Percentiles rank a stretch among this genome's conserved stretches.
Evolutionary conservation across 2,888 invertebrate species (phyloP).

Genomic region (Cryptocephalus primarius): DNA sequence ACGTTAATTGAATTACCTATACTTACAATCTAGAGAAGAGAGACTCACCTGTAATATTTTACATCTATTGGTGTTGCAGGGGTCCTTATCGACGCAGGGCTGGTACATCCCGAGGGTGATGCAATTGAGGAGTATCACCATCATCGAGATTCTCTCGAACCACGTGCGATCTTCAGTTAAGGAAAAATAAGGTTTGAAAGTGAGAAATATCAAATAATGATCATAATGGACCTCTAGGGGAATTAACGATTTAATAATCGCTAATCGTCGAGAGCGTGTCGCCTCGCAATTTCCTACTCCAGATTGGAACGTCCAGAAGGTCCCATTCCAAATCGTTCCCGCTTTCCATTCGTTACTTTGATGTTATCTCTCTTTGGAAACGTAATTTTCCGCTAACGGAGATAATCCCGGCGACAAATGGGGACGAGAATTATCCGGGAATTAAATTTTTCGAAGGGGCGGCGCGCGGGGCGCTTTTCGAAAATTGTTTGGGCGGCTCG

Average conservation of each 20-base stretch:
- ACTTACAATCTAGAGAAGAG: too few relatives aligned
- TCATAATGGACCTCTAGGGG: too few relatives aligned
- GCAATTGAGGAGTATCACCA: slow-evolving; percentile 96
- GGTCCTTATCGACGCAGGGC: slow-evolving; percentile 85
- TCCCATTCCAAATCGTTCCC: slow-evolving; percentile 1
- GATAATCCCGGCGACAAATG: too few relatives aligned
- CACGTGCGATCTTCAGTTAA: slow-evolving; percentile 59
- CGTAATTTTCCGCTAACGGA: background rate
- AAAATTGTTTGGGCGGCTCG: too few relatives aligned
- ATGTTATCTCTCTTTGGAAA: slow-evolving; percentile 2
- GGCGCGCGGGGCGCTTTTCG: too few relatives aligned
- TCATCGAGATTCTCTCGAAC: slow-evolving; percentile 98
- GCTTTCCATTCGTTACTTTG: slow-evolving; percentile 1
- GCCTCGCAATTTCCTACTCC: background rate
- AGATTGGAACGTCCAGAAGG: background rate
- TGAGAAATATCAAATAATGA: too few relatives aligned
- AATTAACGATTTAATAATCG: too few relatives aligned
- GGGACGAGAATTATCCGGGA: too few relatives aligned
- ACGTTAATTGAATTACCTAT: too few relatives aligned
- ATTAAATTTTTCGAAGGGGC: too few relatives aligned
- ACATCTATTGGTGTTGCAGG: slow-evolving; percentile 80
- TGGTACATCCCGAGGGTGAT: slow-evolving; percentile 99
- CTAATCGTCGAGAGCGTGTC: too few relatives aligned
- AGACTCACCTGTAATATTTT: slow-evolving; percentile 76
- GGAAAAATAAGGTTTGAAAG: slow-evolving; percentile 32